Conservation (phyloP, 2,888 invertebrate genomes). For the Ornithoptera priamus region DNA sequence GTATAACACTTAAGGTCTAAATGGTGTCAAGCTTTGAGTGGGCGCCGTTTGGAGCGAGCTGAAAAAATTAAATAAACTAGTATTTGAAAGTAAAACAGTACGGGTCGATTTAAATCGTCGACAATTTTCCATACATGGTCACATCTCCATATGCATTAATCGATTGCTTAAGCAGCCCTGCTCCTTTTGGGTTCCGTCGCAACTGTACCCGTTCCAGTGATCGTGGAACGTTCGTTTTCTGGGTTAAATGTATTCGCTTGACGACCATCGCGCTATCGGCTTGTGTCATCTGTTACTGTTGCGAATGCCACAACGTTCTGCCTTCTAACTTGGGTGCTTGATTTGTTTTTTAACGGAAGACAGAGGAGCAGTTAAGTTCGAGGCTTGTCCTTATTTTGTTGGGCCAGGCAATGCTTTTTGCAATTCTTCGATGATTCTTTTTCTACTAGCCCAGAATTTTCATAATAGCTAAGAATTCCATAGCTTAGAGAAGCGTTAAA, state of each 20-base stretch:
- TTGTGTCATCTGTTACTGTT: conserved; percentile 14
- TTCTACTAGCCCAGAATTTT: no score
- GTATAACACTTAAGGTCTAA: conserved; percentile 17
- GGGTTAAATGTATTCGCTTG: conserved; percentile 36
- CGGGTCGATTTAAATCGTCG: conserved; percentile 38
- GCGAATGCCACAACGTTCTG: conserved; percentile 5
- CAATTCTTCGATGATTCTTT: no score
- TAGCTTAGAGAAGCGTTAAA: no score
- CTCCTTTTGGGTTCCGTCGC: conserved; percentile 37
- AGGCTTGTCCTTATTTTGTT: no score
- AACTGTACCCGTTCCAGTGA: conserved; percentile 14
- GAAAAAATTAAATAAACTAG: conserved; percentile 27
- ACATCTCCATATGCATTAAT: conserved; percentile 43
- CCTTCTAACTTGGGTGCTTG: background rate
- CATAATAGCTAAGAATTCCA: no score
- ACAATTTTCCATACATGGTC: conserved; percentile 41
- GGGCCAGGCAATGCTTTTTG: no score
- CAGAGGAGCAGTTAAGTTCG: no score
- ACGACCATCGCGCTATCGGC: conserved; percentile 13
- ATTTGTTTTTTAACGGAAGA: no score
- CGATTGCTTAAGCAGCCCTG: conserved; percentile 33
- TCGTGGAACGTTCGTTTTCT: conserved; percentile 37
- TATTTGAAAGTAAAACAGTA: conserved; percentile 36
- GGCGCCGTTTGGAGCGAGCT: conserved; percentile 9
- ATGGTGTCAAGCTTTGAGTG: conserved; percentile 19